These are phyloP conservation scores for Scleropages formosus DNA, from an alignment of 2,797 vertebrate species.

Conservation along the genomic window DNA sequence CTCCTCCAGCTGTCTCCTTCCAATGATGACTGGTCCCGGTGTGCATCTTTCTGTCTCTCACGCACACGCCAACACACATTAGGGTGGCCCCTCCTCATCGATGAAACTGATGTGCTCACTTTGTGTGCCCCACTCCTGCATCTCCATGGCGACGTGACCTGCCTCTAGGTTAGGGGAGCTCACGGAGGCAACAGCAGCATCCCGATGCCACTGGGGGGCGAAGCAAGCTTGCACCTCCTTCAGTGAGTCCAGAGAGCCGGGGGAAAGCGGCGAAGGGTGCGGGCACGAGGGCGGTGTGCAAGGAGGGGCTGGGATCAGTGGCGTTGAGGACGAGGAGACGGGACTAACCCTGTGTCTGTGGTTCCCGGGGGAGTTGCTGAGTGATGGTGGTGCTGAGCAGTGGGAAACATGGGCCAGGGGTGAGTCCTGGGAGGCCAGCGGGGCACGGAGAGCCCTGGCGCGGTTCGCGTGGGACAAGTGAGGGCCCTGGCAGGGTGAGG, in stretches of 20 bases:
- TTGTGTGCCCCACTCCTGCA: slow-evolving; percentile 62
- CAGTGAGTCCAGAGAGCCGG: slow-evolving; percentile 48
- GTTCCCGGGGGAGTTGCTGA: slow-evolving; percentile 59
- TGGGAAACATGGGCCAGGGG: slow-evolving; percentile 48
- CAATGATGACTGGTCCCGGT: slow-evolving; percentile 23
- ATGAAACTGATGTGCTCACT: slow-evolving; percentile 74
- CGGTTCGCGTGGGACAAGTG: slow-evolving; percentile 48
- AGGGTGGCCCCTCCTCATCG: slow-evolving; percentile 73
- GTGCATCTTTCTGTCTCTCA: slow-evolving; percentile 18
- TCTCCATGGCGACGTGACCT: slow-evolving; percentile 65
- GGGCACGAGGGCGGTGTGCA: slow-evolving; percentile 27
- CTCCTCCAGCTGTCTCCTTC: slow-evolving; percentile 16
- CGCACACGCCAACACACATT: neutral
- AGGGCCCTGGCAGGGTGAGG: slow-evolving; percentile 58
- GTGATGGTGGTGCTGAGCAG: slow-evolving; percentile 65
- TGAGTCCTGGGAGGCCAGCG: slow-evolving; percentile 52
- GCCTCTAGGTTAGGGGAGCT: slow-evolving; percentile 22
- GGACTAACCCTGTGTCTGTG: slow-evolving; percentile 41
- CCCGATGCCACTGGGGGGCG: slow-evolving; percentile 31
- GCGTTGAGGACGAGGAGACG: slow-evolving; percentile 39
- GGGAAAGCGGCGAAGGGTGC: slow-evolving; percentile 39
- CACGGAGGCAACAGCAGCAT: slow-evolving; percentile 33
- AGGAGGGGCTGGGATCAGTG: slow-evolving; percentile 34
- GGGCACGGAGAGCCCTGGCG: slow-evolving; percentile 49
- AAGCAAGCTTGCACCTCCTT: slow-evolving; percentile 24